phyloP scores from a whole-genome alignment of 2,113 vertebrate species.

The Haemorhous mexicanus region DNA sequence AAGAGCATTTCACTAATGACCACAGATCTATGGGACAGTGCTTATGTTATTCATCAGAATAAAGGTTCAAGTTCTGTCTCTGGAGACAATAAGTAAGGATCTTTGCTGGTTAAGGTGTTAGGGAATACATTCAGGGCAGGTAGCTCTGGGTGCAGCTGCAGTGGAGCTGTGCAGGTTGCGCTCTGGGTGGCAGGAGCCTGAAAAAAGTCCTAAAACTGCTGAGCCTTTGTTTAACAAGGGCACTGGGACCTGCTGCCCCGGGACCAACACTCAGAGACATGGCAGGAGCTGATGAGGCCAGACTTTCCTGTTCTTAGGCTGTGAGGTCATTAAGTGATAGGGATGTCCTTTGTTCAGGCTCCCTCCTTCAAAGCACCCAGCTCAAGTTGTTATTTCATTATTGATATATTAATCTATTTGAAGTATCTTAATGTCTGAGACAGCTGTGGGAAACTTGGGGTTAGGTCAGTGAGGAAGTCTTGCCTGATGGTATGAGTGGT shows the following conservation, averaged over 20 bases:
- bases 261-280: not conserved
- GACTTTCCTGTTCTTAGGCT: accelerated
- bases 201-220: not conserved
- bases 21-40: too few relatives aligned
- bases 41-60: not conserved
- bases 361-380: not conserved
- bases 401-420: not conserved
- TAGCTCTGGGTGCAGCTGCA: not conserved
- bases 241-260: not conserved
- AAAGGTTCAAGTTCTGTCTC: not conserved
- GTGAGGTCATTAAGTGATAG: not conserved
- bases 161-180: too few relatives aligned
- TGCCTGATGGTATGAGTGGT: not conserved
- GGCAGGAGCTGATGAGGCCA: not conserved
- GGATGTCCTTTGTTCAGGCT: not conserved
- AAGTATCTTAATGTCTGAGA: not conserved
- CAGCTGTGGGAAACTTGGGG: not conserved
- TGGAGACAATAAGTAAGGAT: not conserved
- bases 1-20: not conserved
- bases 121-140: not conserved
- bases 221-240: not conserved
- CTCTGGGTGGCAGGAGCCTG: not conserved
- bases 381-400: not conserved
- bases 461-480: not conserved
- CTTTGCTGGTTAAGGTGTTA: not conserved